Percentiles rank a stretch among this genome's conserved stretches.
phyloP scores from a whole-genome alignment of 2,113 vertebrate species.

The Phocoena phocoena region DNA sequence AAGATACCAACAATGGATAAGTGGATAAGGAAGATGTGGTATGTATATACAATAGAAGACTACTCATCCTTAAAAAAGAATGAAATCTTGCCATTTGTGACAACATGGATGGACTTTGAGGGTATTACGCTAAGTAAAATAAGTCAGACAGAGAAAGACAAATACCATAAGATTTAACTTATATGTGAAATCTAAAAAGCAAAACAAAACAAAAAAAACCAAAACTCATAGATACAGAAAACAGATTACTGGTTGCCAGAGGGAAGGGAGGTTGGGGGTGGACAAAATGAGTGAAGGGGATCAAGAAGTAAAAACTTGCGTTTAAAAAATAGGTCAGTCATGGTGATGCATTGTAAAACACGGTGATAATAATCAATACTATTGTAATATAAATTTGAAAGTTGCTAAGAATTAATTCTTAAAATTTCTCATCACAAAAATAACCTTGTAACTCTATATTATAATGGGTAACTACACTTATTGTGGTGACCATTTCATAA shows the following conservation, averaged over 20 bases:
- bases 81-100: not conserved
- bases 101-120: not conserved
- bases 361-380: not conserved
- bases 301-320: not conserved
- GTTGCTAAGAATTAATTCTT: not conserved
- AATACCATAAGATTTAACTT: not conserved
- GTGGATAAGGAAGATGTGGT: not conserved
- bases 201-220: not conserved
- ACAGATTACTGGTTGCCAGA: not conserved
- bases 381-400: not conserved
- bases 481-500: not conserved
- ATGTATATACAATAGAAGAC: not conserved
- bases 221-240: not conserved
- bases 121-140: not conserved
- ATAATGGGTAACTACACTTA: not conserved
- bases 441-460: not conserved
- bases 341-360: not conserved
- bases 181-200: not conserved
- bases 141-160: not conserved
- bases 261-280: not conserved
- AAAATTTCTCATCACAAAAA: not conserved
- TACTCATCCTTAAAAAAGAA: not conserved
- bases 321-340: not conserved
- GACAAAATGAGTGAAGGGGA: not conserved
- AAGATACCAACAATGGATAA: not conserved